These are phyloP conservation scores for Dorcus parallelipipedus DNA, from an alignment of 2,888 invertebrate species.

Conservation along the genomic window DNA sequence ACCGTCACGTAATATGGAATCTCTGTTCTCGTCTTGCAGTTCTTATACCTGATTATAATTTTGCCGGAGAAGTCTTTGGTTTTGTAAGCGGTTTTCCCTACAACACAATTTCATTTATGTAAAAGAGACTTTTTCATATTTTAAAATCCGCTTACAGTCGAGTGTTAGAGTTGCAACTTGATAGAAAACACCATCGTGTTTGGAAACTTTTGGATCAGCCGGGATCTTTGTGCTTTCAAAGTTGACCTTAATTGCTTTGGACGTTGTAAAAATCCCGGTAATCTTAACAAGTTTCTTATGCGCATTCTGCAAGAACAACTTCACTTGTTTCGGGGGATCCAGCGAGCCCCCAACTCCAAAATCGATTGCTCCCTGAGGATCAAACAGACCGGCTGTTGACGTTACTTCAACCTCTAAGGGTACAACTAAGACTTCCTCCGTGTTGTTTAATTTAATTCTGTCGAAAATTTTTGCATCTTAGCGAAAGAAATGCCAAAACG, in stretches of 20 bases:
- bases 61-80: slow-evolving; percentile 56
- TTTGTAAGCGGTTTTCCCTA: slow-evolving; percentile 57
- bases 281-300: slow-evolving; percentile 65
- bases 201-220: slow-evolving; percentile 59
- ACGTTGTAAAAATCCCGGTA: slow-evolving; percentile 59
- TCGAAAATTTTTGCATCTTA: slow-evolving; percentile 14
- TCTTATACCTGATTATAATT: slow-evolving; percentile 54
- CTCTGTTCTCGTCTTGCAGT: slow-evolving; percentile 49
- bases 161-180: slow-evolving; percentile 67
- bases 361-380: slow-evolving; percentile 73
- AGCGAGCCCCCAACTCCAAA: slow-evolving; percentile 76
- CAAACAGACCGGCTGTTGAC: slow-evolving; percentile 68
- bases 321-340: slow-evolving; percentile 59
- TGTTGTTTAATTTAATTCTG: slow-evolving; percentile 69
- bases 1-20: slow-evolving; percentile 66
- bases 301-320: slow-evolving; percentile 64
- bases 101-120: slow-evolving; percentile 22
- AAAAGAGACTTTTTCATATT: not conserved
- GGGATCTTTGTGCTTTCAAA: slow-evolving; percentile 64
- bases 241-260: slow-evolving; percentile 64
- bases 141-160: slow-evolving; percentile 58
- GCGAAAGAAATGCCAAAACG: not conserved
- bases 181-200: slow-evolving; percentile 36
- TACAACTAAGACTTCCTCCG: slow-evolving; percentile 68
- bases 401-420: slow-evolving; percentile 81